Base-by-base conservation (phyloP, 2,888 invertebrate genomes). In the Koerneria pararmatus region DNA sequence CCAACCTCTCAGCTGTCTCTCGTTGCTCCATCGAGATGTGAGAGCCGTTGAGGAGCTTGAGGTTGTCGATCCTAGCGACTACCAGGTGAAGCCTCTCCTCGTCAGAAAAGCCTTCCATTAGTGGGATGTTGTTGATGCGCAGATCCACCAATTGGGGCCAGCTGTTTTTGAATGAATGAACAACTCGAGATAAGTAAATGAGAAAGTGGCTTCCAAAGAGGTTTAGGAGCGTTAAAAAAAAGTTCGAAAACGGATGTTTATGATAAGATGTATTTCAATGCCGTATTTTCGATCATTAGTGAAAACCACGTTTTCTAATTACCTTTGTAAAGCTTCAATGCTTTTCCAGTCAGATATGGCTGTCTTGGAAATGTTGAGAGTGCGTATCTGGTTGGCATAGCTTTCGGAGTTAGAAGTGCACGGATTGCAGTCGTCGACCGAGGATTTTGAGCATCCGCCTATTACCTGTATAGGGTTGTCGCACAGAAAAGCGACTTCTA, bases 131-230 rank as follows among this genome's bases (percentile, higher is more conserved):
- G 86, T 90, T 90, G 71, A 94, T 89, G 80, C 94, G 88, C 70
- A 95, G 88, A 85, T 92, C 91, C 75, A 88, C 89, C 66, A 95
- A 87, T 89, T 88, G 1, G 91, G 92, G 85, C 93, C 93, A 82
- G 88, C 88, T 64, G 90, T n/a, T n/a, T n/a, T n/a, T n/a, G n/a
- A n/a, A n/a, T n/a, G n/a, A n/a, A n/a, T n/a, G n/a, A n/a, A n/a
- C n/a, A n/a, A n/a, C n/a, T n/a, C n/a, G n/a, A n/a, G n/a, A n/a
- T n/a, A n/a, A n/a, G n/a, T n/a, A n/a, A n/a, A n/a, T n/a, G n/a
- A n/a, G n/a, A n/a, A n/a, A n/a, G n/a, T n/a, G n/a, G n/a, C n/a
- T n/a, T n/a, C n/a, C n/a, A n/a, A n/a, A n/a, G n/a, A n/a, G n/a
- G n/a, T n/a, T n/a, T n/a, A n/a, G n/a, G n/a, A n/a, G n/a, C n/a